Conservation (phyloP, 2,888 invertebrate species). For the Agrotis segetum region DNA sequence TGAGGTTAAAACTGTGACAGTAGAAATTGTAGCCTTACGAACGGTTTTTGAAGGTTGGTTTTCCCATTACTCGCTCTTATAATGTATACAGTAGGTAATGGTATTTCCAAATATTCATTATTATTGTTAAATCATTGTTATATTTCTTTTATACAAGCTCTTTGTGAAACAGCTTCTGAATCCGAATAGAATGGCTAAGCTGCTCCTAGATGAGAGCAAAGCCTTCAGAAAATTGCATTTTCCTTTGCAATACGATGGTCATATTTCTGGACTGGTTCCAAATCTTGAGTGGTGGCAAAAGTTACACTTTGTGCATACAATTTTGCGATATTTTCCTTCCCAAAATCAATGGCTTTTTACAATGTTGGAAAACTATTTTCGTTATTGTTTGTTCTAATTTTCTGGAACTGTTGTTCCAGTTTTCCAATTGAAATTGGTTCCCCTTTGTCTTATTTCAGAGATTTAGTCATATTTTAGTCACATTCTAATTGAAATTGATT, state of each 20-base stretch:
- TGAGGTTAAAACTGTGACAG: conserved; percentile 5
- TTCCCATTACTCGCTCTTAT: conserved; percentile 13
- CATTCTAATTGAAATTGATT: too few species aligned
- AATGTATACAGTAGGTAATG: not conserved
- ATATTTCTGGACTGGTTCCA: conserved; percentile 60
- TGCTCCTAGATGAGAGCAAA: conserved; percentile 22
- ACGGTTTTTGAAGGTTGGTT: not conserved
- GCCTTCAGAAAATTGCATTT: conserved; percentile 51
- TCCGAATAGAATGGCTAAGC: conserved; percentile 23
- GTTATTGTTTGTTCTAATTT: not conserved
- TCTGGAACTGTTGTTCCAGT: not conserved
- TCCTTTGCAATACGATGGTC: conserved; percentile 29
- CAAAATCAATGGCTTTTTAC: conserved; percentile 33
- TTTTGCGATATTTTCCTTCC: conserved; percentile 33
- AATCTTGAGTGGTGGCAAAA: conserved; percentile 46
- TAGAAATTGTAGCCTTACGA: not conserved
- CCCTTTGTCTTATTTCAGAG: not conserved
- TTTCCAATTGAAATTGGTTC: too few species aligned
- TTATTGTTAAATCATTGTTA: not conserved
- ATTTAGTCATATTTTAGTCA: too few species aligned
- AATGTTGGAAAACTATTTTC: not conserved
- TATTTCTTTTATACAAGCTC: conserved; percentile 10
- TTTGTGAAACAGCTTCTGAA: conserved; percentile 18
- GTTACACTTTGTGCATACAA: conserved; percentile 30
- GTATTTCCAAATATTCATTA: conserved; percentile 22